A percentile compares a stretch with the other conserved stretches of the same genome.
phyloP scores from a whole-genome alignment of 2,113 vertebrate species.

The Crotophaga sulcirostris region DNA sequence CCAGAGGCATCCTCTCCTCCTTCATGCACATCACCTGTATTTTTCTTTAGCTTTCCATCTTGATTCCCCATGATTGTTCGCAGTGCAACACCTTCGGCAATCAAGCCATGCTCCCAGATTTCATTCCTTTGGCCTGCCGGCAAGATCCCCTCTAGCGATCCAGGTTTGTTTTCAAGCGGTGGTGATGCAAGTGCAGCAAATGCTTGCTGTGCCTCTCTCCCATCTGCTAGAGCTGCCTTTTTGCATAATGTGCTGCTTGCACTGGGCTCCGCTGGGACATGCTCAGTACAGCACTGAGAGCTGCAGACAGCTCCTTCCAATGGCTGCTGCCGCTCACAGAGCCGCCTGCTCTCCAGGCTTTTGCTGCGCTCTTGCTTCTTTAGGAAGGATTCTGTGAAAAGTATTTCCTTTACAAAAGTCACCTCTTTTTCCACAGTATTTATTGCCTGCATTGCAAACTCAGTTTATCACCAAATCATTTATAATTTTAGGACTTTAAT shows the following conservation, averaged over 20 bases:
- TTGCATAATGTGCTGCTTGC: constrained; percentile 81
- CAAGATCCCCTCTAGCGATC: constrained; percentile 52
- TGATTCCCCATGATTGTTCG: constrained; percentile 91
- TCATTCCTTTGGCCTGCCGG: constrained; percentile 36
- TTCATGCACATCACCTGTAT: constrained; percentile 79
- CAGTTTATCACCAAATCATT: background rate
- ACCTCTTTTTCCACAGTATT: constrained; percentile 78
- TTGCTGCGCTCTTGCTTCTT: constrained; percentile 66
- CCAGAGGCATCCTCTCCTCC: constrained; percentile 80
- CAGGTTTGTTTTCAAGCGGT: constrained; percentile 72
- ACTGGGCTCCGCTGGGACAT: constrained; percentile 77
- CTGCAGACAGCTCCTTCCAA: constrained; percentile 74
- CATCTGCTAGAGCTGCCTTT: constrained; percentile 79
- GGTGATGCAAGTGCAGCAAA: constrained; percentile 73
- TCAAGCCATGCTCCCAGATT: constrained; percentile 81
- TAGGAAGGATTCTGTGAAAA: constrained; percentile 78
- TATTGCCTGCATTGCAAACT: constrained; percentile 70
- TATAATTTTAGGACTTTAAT: background rate
- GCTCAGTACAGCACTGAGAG: constrained; percentile 77
- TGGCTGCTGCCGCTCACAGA: constrained; percentile 65
- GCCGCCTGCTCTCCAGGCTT: background rate
- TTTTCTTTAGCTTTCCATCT: constrained; percentile 90
- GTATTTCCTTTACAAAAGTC: constrained; percentile 74
- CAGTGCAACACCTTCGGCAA: constrained; percentile 62
- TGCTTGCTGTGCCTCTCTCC: constrained; percentile 71